These are phyloP conservation scores for Caenorhabditis doughertyi DNA, from an alignment of 2,888 invertebrate species.

Conservation along the genomic window DNA sequence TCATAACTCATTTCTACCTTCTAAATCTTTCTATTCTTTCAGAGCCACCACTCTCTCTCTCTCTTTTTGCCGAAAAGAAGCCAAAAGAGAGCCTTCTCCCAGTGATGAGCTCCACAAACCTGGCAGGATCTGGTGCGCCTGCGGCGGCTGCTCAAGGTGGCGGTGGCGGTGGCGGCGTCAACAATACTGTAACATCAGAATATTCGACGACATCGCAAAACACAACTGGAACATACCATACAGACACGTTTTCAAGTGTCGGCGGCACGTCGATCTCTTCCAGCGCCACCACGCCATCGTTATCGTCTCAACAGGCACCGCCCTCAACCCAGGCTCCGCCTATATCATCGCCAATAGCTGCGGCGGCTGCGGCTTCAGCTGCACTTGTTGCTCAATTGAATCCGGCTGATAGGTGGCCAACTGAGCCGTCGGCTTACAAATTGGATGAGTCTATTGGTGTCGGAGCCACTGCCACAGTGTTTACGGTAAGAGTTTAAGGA, in stretches of 20 bases:
- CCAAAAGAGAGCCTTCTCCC: too few species aligned
- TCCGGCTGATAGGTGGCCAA: constrained; percentile 76
- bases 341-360: constrained; percentile 41
- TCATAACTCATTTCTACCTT: too few species aligned
- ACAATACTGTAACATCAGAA: constrained; percentile 26
- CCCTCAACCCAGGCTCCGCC: not conserved
- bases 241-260: constrained; percentile 3
- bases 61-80: too few species aligned
- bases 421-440: constrained; percentile 77
- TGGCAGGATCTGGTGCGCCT: constrained; percentile 35
- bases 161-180: too few species aligned
- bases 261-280: constrained; percentile 9
- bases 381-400: constrained; percentile 34
- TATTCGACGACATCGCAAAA: constrained; percentile 28
- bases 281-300: not conserved
- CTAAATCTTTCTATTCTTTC: too few species aligned
- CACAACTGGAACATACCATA: constrained; percentile 17
- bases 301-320: constrained; percentile 3
- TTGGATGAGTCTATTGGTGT: constrained; percentile 85
- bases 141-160: too few species aligned
- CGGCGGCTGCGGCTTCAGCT: constrained; percentile 41
- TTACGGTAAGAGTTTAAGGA: constrained; percentile 69
- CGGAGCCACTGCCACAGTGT: constrained; percentile 83
- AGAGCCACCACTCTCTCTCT: not conserved
- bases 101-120: constrained; percentile 58